Conservation (phyloP, 2,888 invertebrate species). For the Lobophora halterata region DNA sequence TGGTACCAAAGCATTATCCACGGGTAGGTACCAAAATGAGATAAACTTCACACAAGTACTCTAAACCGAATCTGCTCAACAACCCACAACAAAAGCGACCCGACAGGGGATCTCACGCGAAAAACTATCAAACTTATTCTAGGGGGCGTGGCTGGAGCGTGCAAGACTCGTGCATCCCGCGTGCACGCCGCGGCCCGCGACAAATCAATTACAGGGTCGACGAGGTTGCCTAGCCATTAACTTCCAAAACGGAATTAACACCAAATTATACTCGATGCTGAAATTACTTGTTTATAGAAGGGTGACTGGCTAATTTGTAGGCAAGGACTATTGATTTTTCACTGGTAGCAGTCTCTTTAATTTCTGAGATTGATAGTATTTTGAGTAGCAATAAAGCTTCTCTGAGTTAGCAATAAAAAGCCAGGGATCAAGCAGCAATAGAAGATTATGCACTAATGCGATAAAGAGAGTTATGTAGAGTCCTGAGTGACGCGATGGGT, state of each 20-base stretch:
- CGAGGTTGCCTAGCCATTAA: conserved; percentile 32
- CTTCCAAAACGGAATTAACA: conserved; percentile 70
- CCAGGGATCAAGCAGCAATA: too few relatives aligned
- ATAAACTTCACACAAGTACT: conserved; percentile 5
- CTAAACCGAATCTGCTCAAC: conserved; percentile 24
- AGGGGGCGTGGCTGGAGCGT: conserved; percentile 49
- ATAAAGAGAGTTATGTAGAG: too few relatives aligned
- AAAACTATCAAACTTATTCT: conserved; percentile 48
- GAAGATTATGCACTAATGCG: too few relatives aligned
- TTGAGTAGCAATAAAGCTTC: too few relatives aligned
- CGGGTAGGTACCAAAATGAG: too few relatives aligned
- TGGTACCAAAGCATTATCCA: too few relatives aligned
- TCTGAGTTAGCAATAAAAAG: too few relatives aligned
- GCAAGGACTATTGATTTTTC: conserved; percentile 38
- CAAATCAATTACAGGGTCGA: conserved; percentile 76
- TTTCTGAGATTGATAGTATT: too few relatives aligned
- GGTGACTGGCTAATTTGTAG: conserved; percentile 65
- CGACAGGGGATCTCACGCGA: conserved; percentile 57
- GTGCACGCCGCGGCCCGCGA: conserved; percentile 53
- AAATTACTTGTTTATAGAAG: conserved; percentile 68
- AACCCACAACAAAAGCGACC: conserved; percentile 33
- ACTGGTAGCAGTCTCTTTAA: too few relatives aligned
- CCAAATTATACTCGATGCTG: conserved; percentile 63
- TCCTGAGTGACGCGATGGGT: too few relatives aligned
- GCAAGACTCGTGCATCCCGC: conserved; percentile 45